Evolutionary conservation across 1,140 invertebrate genomes (phyloP).

Genomic region (Calosoma granatense): DNA sequence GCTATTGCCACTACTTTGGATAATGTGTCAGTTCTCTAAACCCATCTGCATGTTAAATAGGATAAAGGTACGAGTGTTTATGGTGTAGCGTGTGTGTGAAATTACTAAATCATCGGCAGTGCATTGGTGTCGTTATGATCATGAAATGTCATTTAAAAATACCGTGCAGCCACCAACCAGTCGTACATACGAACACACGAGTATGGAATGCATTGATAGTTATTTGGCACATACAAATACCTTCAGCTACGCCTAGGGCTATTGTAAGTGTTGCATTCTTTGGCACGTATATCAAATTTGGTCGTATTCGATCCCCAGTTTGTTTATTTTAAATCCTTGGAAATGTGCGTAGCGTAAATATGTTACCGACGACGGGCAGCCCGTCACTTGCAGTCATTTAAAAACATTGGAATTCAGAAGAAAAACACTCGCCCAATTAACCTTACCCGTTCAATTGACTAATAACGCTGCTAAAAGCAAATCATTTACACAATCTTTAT

Average conservation of each 20-base stretch:
- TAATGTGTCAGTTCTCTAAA: neutral
- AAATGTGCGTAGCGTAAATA: constrained; percentile 9
- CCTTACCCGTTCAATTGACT: neutral
- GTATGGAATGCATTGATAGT: constrained; percentile 20
- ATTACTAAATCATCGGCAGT: neutral
- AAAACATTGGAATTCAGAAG: constrained; percentile 15
- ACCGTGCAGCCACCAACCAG: neutral
- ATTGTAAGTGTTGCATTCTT: constrained; percentile 13
- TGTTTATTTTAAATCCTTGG: neutral
- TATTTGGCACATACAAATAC: constrained; percentile 30
- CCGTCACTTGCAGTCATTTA: constrained; percentile 12
- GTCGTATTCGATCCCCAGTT: neutral
- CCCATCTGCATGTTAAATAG: neutral
- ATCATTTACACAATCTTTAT: too few species aligned
- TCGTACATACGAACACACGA: neutral
- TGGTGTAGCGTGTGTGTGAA: neutral
- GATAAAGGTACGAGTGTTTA: neutral
- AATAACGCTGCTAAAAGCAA: too few species aligned
- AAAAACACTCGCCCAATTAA: neutral
- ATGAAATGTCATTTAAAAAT: constrained; percentile 5
- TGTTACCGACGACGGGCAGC: constrained; percentile 14
- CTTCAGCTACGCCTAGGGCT: constrained; percentile 21
- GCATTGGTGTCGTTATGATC: neutral
- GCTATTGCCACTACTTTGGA: neutral
- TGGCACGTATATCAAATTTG: constrained; percentile 3